These are phyloP conservation scores for Plagodis pulveraria DNA, from an alignment of 2,888 invertebrate genomes.

Conservation along the genomic window DNA sequence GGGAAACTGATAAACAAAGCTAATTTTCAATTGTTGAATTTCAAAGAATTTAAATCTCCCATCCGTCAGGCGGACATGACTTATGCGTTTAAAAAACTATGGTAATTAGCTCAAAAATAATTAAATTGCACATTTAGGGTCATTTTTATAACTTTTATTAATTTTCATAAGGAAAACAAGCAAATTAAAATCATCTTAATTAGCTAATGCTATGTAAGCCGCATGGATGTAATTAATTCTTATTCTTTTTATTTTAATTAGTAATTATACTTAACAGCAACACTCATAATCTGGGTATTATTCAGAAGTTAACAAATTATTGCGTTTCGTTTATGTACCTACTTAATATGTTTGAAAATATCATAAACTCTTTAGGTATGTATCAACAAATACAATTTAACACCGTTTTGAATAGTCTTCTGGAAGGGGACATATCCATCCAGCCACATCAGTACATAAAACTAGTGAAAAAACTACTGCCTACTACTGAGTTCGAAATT, in stretches of 20 bases:
- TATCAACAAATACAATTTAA: no score
- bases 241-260: background rate
- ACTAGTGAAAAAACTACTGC: no score
- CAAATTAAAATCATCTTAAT: slow-evolving; percentile 8
- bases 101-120: slow-evolving; percentile 27
- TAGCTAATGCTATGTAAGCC: slow-evolving; percentile 3
- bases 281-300: slow-evolving; percentile 2
- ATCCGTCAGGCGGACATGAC: slow-evolving; percentile 18
- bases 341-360: no score
- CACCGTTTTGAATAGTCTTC: no score
- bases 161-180: slow-evolving; percentile 6
- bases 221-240: background rate
- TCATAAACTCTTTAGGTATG: no score
- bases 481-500: no score
- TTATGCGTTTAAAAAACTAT: slow-evolving; percentile 30
- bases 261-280: background rate
- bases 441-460: no score
- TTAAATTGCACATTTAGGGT: slow-evolving; percentile 13
- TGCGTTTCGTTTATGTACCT: background rate
- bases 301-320: background rate
- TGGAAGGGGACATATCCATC: no score
- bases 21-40: slow-evolving; percentile 29
- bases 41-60: slow-evolving; percentile 20
- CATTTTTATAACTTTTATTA: slow-evolving; percentile 11
- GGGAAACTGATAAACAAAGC: slow-evolving; percentile 38